Percentiles rank a stretch among this genome's conserved stretches.
phyloP scores from a whole-genome alignment of 2,797 vertebrate genomes.

The Cynodonichthys magdalenae region DNA sequence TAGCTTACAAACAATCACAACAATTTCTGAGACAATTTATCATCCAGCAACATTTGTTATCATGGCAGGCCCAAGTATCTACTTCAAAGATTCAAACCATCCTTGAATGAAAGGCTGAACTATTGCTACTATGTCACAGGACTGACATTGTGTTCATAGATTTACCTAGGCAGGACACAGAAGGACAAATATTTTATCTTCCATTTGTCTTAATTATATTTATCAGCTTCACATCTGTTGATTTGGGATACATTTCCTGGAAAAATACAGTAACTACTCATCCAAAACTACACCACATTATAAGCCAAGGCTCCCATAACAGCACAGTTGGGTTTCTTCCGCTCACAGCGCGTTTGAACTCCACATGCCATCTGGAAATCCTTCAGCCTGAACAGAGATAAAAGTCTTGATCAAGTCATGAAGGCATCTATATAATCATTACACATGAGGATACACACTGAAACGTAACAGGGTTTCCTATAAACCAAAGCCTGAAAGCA shows the following conservation, averaged over 20 bases:
- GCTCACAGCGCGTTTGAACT: slow-evolving; percentile 53
- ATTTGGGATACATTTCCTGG: neutral
- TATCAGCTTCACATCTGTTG: slow-evolving; percentile 6
- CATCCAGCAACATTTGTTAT: no score
- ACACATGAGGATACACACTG: slow-evolving; percentile 19
- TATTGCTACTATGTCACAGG: neutral
- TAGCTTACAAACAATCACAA: no score
- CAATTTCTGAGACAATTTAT: no score
- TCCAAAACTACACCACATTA: slow-evolving; percentile 28
- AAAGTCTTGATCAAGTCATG: slow-evolving; percentile 45
- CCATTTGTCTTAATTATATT: neutral
- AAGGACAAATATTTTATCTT: neutral
- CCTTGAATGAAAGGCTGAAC: neutral
- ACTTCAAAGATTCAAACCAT: no score
- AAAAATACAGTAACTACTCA: slow-evolving; percentile 7
- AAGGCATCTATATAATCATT: slow-evolving; percentile 36
- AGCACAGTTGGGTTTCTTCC: slow-evolving; percentile 50
- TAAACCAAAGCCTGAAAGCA: slow-evolving; percentile 13
- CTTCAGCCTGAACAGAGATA: slow-evolving; percentile 48
- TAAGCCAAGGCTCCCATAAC: slow-evolving; percentile 37
- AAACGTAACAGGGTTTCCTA: slow-evolving; percentile 4
- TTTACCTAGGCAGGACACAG: neutral
- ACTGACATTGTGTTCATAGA: no score
- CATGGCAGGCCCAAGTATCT: no score
- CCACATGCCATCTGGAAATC: slow-evolving; percentile 49